Evolutionary conservation across 2,888 invertebrate genomes (phyloP), one percentile per base, ranked within the genome.

Genomic region (Meiosimyza platycephala): DNA sequence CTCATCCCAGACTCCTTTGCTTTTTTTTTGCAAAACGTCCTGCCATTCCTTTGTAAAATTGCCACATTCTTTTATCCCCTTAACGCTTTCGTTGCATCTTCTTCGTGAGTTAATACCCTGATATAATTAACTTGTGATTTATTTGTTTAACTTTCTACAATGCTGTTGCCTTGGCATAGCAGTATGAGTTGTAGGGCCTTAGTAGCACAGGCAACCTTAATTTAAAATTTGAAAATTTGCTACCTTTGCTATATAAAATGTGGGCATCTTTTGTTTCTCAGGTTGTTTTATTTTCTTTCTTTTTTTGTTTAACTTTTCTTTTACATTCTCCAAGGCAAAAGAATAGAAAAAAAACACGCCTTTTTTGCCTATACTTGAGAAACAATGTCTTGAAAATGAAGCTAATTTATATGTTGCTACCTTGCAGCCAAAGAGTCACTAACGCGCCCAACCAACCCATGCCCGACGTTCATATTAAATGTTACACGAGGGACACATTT

Each of bases 401-500:
- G 83, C 84, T 82, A 84, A 84, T 84, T 84, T 84, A 84, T 84
- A 80, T 80, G 84, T 77, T 71, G 72, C 52, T 63, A 47, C 54
- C 50, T 55, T 12, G 59, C 59, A 16, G 22, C 9, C 65, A 22
- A 16, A 33, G 33, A 22, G 16, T 40, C 40, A 7, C 63, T 11
- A 6, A n/a, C 3, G 48, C 47, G 48, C 16, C 64, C 48, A 51
- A 60, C 60, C 18, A 12, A 22, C 33, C 50, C 40, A 48, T 16
- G 76, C 80, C 81, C 80, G 81, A 81, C 81, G 82, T 81, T 81
- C 80, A 83, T 84, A 83, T 84, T 84, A 85, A 86, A 87, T 87
- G 86, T 85, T 85, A 85, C 87, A 82, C 87, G 78, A 82, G 87
- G 86, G 87, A 87, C 85, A 85, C 87, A 87, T 87, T 87, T 87